Base-by-base conservation (phyloP, 1,140 invertebrate species). In the Caenorhabditis inopinata region DNA sequence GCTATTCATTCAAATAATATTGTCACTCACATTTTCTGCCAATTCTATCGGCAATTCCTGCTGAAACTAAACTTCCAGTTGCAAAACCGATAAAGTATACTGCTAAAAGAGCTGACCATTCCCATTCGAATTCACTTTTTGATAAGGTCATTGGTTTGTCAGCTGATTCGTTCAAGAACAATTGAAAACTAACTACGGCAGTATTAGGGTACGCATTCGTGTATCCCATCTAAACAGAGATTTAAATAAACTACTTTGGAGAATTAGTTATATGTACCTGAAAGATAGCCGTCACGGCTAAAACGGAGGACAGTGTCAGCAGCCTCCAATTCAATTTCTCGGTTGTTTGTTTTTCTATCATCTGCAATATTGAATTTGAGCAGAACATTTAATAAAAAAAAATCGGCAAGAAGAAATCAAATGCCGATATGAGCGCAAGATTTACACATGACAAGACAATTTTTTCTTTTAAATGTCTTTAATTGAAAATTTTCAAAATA, bases 41-140 rank as follows among this genome's bases (percentile, higher is more conserved):
- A 12, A 84, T 76, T n/a, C 76, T 81, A 76, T 85, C 82, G 2
- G 84, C 80, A 18, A 85, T 16, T n/a, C 83, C 77, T 11, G 83
- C 78, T 0, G 84, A 79, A 4, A 85, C 29, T 25, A 68, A 76
- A 35, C 38, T 78, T 14, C 84, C 84, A 6, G 76, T 21, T 1
- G 83, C 83, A 73, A 85, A 85, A 6, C 84, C 84, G 45, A 81
- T 58, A 62, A 85, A 85, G 62, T 83, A 85, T 14, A 83, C 68
- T 51, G 85, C 85, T 16, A 85, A 45, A 23, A 84, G 79, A 1
- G 74, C 82, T 21, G 84, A 84, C 84, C 84, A 85, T 3, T 81
- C 21, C 84, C 84, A 85, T 38, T 80, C 46, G 32, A 80, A 80
- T 18, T 49, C 21, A n/a, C 35, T 32, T 14, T 80, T 73, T 35